Percentiles rank a stretch among this genome's conserved stretches.
phyloP scores from a whole-genome alignment of 2,888 invertebrate species.

The Orthosia gothica region DNA sequence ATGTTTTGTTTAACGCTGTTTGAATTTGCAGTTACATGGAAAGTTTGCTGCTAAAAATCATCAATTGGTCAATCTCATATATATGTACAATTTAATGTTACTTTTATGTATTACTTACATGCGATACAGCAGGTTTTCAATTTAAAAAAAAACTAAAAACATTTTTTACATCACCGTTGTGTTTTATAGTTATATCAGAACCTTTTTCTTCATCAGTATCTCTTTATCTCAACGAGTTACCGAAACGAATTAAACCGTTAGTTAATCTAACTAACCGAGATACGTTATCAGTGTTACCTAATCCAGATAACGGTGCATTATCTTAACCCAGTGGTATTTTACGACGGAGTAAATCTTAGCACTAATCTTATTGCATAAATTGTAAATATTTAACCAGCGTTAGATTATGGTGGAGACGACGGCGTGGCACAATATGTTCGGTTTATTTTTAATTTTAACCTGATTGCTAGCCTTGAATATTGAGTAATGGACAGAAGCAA shows the following conservation, averaged over 20 bases:
- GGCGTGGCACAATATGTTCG: slow-evolving; percentile 50
- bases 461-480: slow-evolving; percentile 41
- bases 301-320: slow-evolving; percentile 60
- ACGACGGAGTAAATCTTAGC: slow-evolving; percentile 60
- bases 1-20: slow-evolving; percentile 30
- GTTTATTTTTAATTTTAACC: slow-evolving; percentile 56
- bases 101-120: slow-evolving; percentile 1
- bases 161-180: neutral
- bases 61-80: slow-evolving; percentile 17
- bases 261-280: slow-evolving; percentile 39
- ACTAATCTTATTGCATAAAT: slow-evolving; percentile 65
- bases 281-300: slow-evolving; percentile 45
- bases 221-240: slow-evolving; percentile 9
- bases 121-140: neutral
- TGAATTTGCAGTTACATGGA: slow-evolving; percentile 21
- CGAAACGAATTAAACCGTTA: slow-evolving; percentile 42
- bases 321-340: slow-evolving; percentile 61
- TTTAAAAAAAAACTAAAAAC: too few species aligned
- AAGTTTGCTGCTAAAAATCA: slow-evolving; percentile 2
- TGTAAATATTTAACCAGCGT: slow-evolving; percentile 62
- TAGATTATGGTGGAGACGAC: slow-evolving; percentile 23
- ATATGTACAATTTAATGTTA: neutral
- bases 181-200: neutral
- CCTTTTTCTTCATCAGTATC: neutral
- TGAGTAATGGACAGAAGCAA: slow-evolving; percentile 41